Evolutionary conservation across 2,888 invertebrate species (phyloP), one percentile per base, ranked within the genome.

Genomic region (Baronia brevicornis): DNA sequence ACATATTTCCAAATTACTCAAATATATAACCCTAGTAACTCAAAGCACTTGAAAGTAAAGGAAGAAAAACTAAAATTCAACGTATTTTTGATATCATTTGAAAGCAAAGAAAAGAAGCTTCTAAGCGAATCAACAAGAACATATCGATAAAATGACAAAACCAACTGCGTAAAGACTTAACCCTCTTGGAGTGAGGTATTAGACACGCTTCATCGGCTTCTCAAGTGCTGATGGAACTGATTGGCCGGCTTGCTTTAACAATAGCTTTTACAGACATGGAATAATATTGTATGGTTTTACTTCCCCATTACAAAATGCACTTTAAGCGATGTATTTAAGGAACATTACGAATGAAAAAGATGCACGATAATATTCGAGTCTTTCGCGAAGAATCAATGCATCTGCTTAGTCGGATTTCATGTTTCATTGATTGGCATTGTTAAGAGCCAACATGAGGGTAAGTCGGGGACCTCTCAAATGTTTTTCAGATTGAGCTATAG

Each of bases 341-440:
- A 32, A 34, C 6, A 33, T 19, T 55, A 51, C 59, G 0, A 2
- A 2, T 24, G 43, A 28, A 0, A 5, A 10, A 3, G 2, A 4
- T 5, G 7, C 1, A 6, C 18, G 29, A 9, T 35, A 41, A 33
- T 58, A 38, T 39, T 38, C 39, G 42, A 46, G 39, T 44, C 42
- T 55, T 57, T 43, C 40, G 39, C 44, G 41, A 51, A 55, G 60
- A 62, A 62, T 64, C 61, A 69, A 56, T 67, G 69, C 71, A 73
- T 73, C 71, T 77, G 67, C 66, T 78, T 75, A 71, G 63, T 47
- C 54, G 71, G 69, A 73, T 79, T 78, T 80, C 61, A 71, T 75
- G 78, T 75, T 72, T 73, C 74, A 73, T 69, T 78, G 80, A 78
- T 78, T 80, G 71, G 63, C 69, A 74, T 78, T 80, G 79, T 77